Conservation (phyloP, 1,140 invertebrate genomes). For the Thaumetopoea pityocampa region DNA sequence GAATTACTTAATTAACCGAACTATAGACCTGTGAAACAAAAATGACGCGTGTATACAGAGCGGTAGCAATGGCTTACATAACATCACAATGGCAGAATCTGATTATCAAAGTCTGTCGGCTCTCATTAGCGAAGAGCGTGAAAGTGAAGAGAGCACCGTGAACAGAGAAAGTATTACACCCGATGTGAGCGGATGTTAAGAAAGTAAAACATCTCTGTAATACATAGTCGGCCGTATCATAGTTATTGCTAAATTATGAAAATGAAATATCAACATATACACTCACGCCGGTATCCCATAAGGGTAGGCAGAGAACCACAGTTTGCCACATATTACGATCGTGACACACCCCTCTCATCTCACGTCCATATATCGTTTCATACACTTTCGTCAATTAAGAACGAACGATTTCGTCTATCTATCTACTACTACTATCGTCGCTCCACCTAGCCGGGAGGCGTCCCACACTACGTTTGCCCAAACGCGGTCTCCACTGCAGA, state of each 20-base stretch:
- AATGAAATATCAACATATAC: not conserved
- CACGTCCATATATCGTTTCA: too few relatives aligned
- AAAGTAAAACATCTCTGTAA: slow-evolving; percentile 44
- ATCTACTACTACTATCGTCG: too few relatives aligned
- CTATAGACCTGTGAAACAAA: slow-evolving; percentile 8
- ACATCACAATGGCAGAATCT: slow-evolving; percentile 20
- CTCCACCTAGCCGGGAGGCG: too few relatives aligned
- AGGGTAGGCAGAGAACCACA: not conserved
- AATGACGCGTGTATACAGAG: slow-evolving; percentile 11
- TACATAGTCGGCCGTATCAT: slow-evolving; percentile 23
- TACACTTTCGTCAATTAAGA: too few relatives aligned
- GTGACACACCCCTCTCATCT: too few relatives aligned
- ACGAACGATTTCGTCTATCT: too few relatives aligned
- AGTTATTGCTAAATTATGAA: slow-evolving; percentile 6
- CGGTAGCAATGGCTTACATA: slow-evolving; percentile 10
- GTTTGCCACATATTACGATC: not conserved
- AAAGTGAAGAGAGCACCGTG: slow-evolving; percentile 60
- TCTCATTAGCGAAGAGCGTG: slow-evolving; percentile 48
- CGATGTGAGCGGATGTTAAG: slow-evolving; percentile 38
- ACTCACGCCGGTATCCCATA: not conserved
- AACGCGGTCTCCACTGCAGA: too few relatives aligned
- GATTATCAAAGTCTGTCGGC: slow-evolving; percentile 41
- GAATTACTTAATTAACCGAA: too few relatives aligned
- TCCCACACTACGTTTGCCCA: too few relatives aligned
- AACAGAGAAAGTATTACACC: slow-evolving; percentile 59